Base-by-base conservation (phyloP, 2,113 vertebrate genomes). In the Thomomys bottae region DNA sequence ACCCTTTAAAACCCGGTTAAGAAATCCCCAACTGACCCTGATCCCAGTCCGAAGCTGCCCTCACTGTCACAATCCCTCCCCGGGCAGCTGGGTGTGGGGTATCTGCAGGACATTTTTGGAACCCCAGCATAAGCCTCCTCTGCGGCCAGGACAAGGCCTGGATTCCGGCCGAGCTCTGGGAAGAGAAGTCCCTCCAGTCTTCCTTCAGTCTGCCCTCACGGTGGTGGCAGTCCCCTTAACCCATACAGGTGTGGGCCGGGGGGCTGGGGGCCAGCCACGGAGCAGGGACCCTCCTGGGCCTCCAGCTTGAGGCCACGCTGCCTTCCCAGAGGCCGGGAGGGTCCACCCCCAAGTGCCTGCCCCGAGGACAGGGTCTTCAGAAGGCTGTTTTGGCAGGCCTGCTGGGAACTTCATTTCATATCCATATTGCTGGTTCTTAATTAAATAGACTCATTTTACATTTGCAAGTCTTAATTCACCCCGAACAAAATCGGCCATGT, bases 391-490 rank as follows among this genome's bases (percentile, higher is more conserved):
- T 95, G 96, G 96, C 97, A 95, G 61, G 75, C 96, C 95, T 34
- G 70, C 97, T 89, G 87, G 95, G 97, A 97, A 97, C 95, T 95
- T 97, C 96, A 97, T 97, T 97, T 97, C 97, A 96, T 97, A 95
- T 96, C 97, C 96, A 94, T 94, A 96, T 96, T 94, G 93, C 96
- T 76, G 94, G 97, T 97, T 96, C 97, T 98, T 96, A 97, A 97
- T 98, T 98, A 98, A 97, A 97, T 95, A 98, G 97, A 98, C 96
- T 97, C 96, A 94, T 96, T 97, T 95, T 93, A 92, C 97, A 96
- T 96, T 95, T 95, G 96, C 93, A 94, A 97, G 97, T 95, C 96
- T 97, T 97, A 97, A 97, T 98, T 97, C 97, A 97, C 97, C 97
- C 96, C 94, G 95, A 96, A 94, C 96, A 96, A 97, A 97, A 97